Evolutionary conservation across 37 sponge, comb jelly and placozoan genomes (phyloP), one percentile per base, ranked within the genome.

Genomic region (Theonella swinhoei): DNA sequence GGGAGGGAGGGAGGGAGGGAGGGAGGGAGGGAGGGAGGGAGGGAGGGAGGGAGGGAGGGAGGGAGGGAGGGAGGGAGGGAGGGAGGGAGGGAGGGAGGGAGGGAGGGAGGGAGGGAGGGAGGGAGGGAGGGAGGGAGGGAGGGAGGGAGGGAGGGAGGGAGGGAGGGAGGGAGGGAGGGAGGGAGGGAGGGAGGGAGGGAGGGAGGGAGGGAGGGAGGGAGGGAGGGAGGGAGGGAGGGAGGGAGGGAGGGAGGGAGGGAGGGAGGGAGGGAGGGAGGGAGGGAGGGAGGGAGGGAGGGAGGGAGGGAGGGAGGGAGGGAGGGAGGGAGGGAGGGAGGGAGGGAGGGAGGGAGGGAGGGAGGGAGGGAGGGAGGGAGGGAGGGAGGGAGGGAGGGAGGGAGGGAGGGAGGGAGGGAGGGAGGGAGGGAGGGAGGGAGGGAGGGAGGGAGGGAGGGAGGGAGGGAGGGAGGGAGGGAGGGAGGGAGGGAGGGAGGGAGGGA

Each of bases 1-100:
- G 64, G 19, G 78, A 62, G 64, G 42, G 64, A 61, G 78, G 20
- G 64, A 31, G 78, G 62, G 78, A 59, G 78, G 64, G 78, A 61
- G 78, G 58, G 47, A 40, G 47, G 54, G 47, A 40, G 47, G 54
- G 41, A 72, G 74, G n/a, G 42, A 72, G 39, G 28, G 62, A 54
- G 35, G 37, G 64, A 77, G 64, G 20, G 64, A 77, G 35, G 64
- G 35, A 77, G 64, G 19, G 39, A 60, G 74, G 35, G 74, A 72
- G 74, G 29, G 74, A 34, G 74, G 29, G 74, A 72, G 74, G 41
- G 74, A 72, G 74, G 70, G 70, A 28, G 70, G 28, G 70, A 68
- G 26, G 23, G n/a, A n/a, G n/a, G n/a, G n/a, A n/a, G n/a, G n/a
- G n/a, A n/a, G n/a, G n/a, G n/a, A n/a, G n/a, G n/a, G n/a, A n/a